Base-by-base conservation (phyloP, 2,888 invertebrate genomes). In the Apodemia hepburni region DNA sequence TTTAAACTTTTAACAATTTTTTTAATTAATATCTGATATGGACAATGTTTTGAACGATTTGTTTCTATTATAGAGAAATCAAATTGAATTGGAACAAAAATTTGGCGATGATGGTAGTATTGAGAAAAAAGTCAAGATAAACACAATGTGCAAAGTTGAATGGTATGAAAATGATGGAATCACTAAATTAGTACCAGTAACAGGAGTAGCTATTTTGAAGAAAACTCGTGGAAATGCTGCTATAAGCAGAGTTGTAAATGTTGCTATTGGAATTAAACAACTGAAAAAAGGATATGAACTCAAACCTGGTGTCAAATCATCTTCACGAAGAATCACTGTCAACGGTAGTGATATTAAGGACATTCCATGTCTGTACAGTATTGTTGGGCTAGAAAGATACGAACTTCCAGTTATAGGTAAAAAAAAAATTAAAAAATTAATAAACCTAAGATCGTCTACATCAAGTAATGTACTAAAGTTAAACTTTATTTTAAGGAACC, bases 371-470 rank as follows among this genome's bases (percentile, higher is more conserved):
- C 92, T 92, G 68, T 95, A 95, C 73, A 92, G 93, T 60, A 90
- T 95, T 72, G 93, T 93, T 71, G 95, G 95, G 38, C 85, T 95
- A 64, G 93, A 94, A 73, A 91, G 90, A 75, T 93, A 94, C 75
- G 95, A 95, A 81, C 82, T 94, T n/a, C 95, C 95, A 61, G 94
- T 94, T 72, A 93, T 95, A 72, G 95, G 95, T 95, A 85, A 90
- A 15, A 3, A 18, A 12, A 27, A 12, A n/a, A n/a, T n/a, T n/a
- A n/a, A n/a, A n/a, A n/a, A n/a, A 49, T 17, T 17, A 9, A 17
- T 49, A 17, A 9, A 51, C 11, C 5, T 51, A 18, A 11, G 3
- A 51, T 51, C 9, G 2, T 9, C 0, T 17, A 7, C 3, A 17
- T 18, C 33, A 7, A 18, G 7, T 17, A 8, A 18, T 15, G 2